A percentile compares a stretch with the other conserved stretches of the same genome.
Evolutionary conservation across 35 echinoderm and acorn worm genomes (phyloP).

Genomic region (Acanthaster planci): DNA sequence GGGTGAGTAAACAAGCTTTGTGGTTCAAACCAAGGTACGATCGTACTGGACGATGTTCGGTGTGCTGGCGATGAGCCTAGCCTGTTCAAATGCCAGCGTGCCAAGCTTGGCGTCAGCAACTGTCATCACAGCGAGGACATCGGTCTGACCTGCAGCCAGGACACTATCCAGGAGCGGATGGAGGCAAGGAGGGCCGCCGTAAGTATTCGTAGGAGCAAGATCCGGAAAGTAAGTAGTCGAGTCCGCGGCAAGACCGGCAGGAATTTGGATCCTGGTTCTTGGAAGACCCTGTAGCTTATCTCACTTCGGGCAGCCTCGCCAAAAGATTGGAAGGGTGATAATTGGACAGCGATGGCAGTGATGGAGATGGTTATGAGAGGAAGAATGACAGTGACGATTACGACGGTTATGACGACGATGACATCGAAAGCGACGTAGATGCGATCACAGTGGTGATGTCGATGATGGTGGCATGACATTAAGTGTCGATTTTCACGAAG

Average conservation of each 20-base stretch:
- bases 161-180: conserved; percentile 14
- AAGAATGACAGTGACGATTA: too few relatives aligned
- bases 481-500: too few relatives aligned
- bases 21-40: not conserved
- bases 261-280: conserved; percentile 27
- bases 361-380: too few relatives aligned
- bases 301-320: too few relatives aligned
- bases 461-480: too few relatives aligned
- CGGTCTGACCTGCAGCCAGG: conserved; percentile 23
- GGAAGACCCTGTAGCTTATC: too few relatives aligned
- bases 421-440: too few relatives aligned
- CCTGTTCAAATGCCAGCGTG: conserved; percentile 21
- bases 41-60: conserved; percentile 36
- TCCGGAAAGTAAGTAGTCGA: conserved; percentile 18
- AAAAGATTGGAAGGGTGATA: too few relatives aligned
- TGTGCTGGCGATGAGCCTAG: conserved; percentile 27
- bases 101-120: not conserved
- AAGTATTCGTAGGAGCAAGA: conserved; percentile 23
- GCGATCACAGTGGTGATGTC: too few relatives aligned
- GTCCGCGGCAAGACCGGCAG: not conserved
- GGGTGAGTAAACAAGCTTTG: conserved; percentile 25
- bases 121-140: conserved; percentile 46
- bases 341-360: too few relatives aligned
- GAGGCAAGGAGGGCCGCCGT: conserved; percentile 4
- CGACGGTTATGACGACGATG: too few relatives aligned